Conservation (phyloP, 2,797 vertebrate genomes). For the Coccyzus lansbergi region DNA sequence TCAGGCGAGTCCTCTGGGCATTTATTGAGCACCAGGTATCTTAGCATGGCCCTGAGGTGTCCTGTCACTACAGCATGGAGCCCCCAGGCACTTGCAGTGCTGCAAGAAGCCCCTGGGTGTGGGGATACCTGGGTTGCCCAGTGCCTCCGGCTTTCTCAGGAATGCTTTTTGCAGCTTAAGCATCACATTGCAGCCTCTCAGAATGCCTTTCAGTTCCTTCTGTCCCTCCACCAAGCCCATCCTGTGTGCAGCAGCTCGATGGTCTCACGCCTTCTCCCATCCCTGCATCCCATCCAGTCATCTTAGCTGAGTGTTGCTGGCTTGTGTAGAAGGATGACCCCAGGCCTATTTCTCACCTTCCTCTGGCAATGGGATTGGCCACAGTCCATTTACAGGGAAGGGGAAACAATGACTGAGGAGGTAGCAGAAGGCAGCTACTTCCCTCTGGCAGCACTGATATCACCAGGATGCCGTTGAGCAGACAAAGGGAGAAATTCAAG, state of each 20-base stretch:
- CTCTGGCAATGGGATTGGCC: rapidly evolving
- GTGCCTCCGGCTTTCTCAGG: background rate
- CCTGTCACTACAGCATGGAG: background rate
- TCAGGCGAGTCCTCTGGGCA: background rate
- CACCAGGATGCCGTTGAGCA: background rate
- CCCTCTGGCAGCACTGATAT: background rate
- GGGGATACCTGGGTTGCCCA: rapidly evolving
- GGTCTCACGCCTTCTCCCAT: background rate
- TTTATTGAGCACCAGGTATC: background rate
- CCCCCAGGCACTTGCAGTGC: background rate
- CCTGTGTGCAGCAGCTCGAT: background rate
- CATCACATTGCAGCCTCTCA: rapidly evolving
- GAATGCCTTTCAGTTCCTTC: background rate
- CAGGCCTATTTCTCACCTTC: background rate
- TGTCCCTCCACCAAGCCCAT: background rate
- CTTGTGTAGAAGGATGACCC: background rate
- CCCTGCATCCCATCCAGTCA: background rate
- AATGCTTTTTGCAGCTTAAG: background rate
- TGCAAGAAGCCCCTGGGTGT: rapidly evolving
- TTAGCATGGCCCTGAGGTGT: background rate
- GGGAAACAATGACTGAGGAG: background rate
- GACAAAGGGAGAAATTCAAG: constrained; percentile 18
- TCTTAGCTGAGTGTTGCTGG: background rate
- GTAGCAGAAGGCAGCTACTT: background rate
- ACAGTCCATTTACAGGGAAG: background rate